phyloP scores from a whole-genome alignment of 2,888 invertebrate species.

The Apodemia hepburni region DNA sequence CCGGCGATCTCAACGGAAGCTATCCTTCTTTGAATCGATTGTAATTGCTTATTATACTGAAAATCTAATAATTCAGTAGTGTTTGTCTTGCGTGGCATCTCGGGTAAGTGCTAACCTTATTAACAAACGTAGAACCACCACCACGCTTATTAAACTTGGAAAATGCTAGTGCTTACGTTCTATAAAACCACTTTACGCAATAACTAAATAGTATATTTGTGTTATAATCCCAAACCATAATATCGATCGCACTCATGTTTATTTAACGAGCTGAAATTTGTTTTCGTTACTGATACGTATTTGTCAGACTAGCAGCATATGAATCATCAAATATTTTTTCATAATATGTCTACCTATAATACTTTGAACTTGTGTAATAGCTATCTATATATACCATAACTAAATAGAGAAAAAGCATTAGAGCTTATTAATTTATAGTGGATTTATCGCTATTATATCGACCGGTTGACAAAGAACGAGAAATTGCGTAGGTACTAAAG shows the following conservation, averaged over 20 bases:
- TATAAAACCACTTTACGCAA: conserved; percentile 25
- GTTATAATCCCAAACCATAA: conserved; percentile 25
- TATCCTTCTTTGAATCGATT: conserved; percentile 40
- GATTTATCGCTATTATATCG: neutral
- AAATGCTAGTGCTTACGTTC: conserved; percentile 46
- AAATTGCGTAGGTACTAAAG: neutral
- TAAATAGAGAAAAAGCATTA: neutral
- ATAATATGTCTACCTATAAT: no score
- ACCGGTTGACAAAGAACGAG: neutral
- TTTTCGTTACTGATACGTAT: neutral
- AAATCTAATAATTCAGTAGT: conserved; percentile 28
- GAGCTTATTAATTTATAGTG: neutral
- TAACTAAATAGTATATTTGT: conserved; percentile 26
- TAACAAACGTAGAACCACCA: conserved; percentile 40
- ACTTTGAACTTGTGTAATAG: neutral
- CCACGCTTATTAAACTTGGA: conserved; percentile 50
- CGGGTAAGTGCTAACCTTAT: conserved; percentile 36
- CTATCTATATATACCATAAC: neutral
- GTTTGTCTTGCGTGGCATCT: conserved; percentile 31
- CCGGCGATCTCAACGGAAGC: conserved; percentile 63
- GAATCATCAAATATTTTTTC: neutral
- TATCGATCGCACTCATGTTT: conserved; percentile 26
- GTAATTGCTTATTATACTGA: conserved; percentile 19
- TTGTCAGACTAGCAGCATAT: neutral
- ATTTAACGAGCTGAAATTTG: neutral